phyloP scores from a whole-genome alignment of 1,140 invertebrate species.

The Antheraea mylitta region DNA sequence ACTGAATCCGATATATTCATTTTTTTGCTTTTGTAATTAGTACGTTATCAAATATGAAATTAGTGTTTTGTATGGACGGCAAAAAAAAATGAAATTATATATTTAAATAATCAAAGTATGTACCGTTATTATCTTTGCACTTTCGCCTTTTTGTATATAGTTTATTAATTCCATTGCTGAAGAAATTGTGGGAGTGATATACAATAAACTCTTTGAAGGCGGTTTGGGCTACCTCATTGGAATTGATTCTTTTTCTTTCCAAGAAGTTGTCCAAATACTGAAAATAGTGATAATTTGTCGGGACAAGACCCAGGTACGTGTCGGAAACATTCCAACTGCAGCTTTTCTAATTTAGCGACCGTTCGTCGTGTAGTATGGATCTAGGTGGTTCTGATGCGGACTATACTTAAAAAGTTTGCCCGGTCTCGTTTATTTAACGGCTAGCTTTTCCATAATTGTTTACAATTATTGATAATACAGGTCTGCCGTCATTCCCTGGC shows the following conservation, averaged over 20 bases:
- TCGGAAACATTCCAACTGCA: background rate
- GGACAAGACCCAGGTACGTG: background rate
- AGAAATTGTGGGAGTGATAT: background rate
- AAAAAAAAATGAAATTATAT: too few relatives aligned
- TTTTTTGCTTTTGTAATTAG: background rate
- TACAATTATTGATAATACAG: background rate
- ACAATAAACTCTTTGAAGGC: background rate
- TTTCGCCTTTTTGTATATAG: background rate
- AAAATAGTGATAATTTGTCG: constrained; percentile 3
- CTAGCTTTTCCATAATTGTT: background rate
- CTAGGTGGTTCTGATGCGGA: background rate
- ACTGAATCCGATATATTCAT: background rate
- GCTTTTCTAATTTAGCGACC: background rate
- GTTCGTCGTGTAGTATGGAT: background rate
- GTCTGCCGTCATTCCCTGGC: background rate
- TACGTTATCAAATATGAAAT: background rate
- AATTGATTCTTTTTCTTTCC: background rate
- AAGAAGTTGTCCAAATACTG: constrained; percentile 1
- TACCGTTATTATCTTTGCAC: background rate
- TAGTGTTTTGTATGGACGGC: too few relatives aligned
- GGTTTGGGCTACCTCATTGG: background rate
- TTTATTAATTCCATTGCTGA: background rate
- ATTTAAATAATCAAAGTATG: constrained; percentile 22
- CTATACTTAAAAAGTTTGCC: background rate
- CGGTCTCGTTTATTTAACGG: background rate